Evolutionary conservation across 2,113 vertebrate species (phyloP).

Genomic region (Poeciliopsis occidentalis): DNA sequence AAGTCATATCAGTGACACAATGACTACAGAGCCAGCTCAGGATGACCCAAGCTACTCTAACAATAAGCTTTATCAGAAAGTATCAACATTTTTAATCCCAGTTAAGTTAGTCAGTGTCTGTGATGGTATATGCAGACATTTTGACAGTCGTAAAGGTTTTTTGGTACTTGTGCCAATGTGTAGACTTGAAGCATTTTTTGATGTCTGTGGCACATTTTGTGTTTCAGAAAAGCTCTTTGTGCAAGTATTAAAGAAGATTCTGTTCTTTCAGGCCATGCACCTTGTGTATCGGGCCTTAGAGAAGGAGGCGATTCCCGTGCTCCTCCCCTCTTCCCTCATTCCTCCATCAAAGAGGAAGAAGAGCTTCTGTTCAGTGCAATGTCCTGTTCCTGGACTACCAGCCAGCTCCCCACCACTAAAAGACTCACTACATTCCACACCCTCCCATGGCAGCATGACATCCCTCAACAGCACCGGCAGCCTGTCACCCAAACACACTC

Average conservation of each 20-base stretch:
- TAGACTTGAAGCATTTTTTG: no score
- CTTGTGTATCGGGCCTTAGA: conserved; percentile 96
- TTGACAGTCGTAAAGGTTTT: no score
- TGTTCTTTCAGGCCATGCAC: conserved; percentile 90
- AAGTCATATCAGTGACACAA: no score
- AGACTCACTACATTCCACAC: conserved; percentile 93
- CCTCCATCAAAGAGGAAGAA: conserved; percentile 95
- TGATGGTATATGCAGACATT: no score
- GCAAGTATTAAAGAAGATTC: background rate
- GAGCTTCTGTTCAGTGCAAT: conserved; percentile 78
- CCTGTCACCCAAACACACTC: conserved; percentile 91
- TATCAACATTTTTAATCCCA: no score
- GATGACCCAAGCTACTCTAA: no score
- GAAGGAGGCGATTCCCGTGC: conserved; percentile 93
- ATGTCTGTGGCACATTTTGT: no score
- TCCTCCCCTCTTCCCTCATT: conserved; percentile 88
- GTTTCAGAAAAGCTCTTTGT: background rate
- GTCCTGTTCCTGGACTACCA: conserved; percentile 86
- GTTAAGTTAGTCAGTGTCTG: no score
- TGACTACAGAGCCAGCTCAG: no score
- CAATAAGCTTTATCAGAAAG: no score
- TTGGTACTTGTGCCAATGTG: no score
- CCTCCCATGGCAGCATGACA: conserved; percentile 92
- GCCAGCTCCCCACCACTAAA: conserved; percentile 91
- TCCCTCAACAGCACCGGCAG: conserved; percentile 92